phyloP scores from a whole-genome alignment of 1,140 invertebrate species.

The Metaphire vulgaris region DNA sequence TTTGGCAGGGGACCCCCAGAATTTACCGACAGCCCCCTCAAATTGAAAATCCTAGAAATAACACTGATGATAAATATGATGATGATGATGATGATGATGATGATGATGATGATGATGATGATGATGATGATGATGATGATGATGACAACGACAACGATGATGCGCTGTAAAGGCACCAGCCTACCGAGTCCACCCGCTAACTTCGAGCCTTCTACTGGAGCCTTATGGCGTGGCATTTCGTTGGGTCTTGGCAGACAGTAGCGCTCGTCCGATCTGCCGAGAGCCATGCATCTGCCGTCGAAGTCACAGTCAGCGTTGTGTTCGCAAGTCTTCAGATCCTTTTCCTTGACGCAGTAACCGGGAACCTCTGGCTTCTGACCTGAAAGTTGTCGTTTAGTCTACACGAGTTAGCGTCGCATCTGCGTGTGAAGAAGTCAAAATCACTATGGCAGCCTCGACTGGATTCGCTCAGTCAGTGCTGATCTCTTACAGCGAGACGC shows the following conservation, averaged over 20 bases:
- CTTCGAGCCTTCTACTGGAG: not conserved
- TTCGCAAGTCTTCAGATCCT: slow-evolving; percentile 20
- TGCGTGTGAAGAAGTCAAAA: too few relatives aligned
- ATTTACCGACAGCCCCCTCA: too few relatives aligned
- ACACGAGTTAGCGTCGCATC: too few relatives aligned
- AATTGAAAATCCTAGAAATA: too few relatives aligned
- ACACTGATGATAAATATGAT: not conserved
- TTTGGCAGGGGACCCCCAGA: too few relatives aligned
- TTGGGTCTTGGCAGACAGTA: slow-evolving; percentile 21
- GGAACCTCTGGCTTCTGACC: slow-evolving; percentile 23
- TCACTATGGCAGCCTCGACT: too few relatives aligned
- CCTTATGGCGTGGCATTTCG: not conserved
- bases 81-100: slow-evolving; percentile 2
- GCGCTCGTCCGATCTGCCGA: slow-evolving; percentile 17
- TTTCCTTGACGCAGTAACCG: slow-evolving; percentile 26
- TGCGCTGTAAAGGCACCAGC: too few relatives aligned
- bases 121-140: not conserved
- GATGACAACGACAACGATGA: not conserved
- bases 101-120: slow-evolving; percentile 2
- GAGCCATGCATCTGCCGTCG: slow-evolving; percentile 4
- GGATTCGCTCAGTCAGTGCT: too few relatives aligned
- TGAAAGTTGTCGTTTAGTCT: too few relatives aligned
- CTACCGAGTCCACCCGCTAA: not conserved
- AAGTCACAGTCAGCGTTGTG: slow-evolving; percentile 15
- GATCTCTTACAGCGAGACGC: too few relatives aligned